phyloP scores from a whole-genome alignment of 1,140 invertebrate genomes.

The Trichomalopsis sarcophagae region DNA sequence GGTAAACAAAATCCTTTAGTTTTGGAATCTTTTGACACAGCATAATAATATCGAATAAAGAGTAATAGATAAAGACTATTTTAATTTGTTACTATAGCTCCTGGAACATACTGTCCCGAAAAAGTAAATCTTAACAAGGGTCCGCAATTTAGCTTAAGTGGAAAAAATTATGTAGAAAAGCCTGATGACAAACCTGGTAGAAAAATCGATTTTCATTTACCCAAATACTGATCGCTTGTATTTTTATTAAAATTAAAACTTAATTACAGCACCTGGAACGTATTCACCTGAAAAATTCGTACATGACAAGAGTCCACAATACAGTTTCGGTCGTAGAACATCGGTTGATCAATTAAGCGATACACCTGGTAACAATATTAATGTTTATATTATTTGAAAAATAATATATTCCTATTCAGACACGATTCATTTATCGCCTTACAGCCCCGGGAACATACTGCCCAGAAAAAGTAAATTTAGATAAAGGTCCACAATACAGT shows the following conservation, averaged over 20 bases:
- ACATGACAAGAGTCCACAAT: slow-evolving; percentile 71
- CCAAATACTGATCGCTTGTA: too few relatives aligned
- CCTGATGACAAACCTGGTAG: slow-evolving; percentile 64
- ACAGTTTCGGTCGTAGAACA: slow-evolving; percentile 52
- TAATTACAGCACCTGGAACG: slow-evolving; percentile 56
- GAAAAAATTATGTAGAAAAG: slow-evolving; percentile 57
- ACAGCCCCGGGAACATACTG: slow-evolving; percentile 35
- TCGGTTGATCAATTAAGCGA: slow-evolving; percentile 55
- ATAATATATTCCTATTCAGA: background rate
- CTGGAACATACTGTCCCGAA: slow-evolving; percentile 60
- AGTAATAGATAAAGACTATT: too few relatives aligned
- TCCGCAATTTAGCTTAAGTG: slow-evolving; percentile 57
- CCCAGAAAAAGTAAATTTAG: slow-evolving; percentile 58
- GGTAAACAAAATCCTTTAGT: slow-evolving; percentile 54
- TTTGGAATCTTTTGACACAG: background rate
- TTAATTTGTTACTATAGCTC: slow-evolving; percentile 42
- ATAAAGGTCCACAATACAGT: slow-evolving; percentile 55
- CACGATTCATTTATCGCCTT: slow-evolving; percentile 32
- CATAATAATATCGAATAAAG: too few relatives aligned
- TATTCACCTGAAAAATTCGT: slow-evolving; percentile 78
- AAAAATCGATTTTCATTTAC: background rate
- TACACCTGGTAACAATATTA: slow-evolving; percentile 59
- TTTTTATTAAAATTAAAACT: background rate
- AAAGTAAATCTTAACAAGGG: slow-evolving; percentile 56
- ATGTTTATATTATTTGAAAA: background rate